A percentile compares a stretch with the other conserved stretches of the same genome.
phyloP scores from a whole-genome alignment of 2,888 invertebrate species.

The Temnothorax ravouxi region DNA sequence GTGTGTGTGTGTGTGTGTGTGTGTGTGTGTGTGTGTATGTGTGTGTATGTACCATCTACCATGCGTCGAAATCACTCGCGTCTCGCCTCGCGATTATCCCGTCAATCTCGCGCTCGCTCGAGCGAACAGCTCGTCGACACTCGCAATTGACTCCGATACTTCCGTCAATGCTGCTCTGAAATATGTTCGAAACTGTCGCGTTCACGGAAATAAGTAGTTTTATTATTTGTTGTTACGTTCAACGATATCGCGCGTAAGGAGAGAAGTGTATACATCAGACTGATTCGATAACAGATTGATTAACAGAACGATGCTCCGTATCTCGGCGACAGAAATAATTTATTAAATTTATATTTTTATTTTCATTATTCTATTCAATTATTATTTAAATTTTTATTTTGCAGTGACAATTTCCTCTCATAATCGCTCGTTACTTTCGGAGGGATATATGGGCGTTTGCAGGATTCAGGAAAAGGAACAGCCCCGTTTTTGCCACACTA shows the following conservation, averaged over 20 bases:
- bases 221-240: constrained; percentile 7
- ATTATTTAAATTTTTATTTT: background rate
- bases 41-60: constrained; percentile 25
- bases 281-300: background rate
- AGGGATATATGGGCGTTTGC: background rate
- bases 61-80: constrained; percentile 53
- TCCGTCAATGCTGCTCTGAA: background rate
- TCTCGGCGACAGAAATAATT: background rate
- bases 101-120: constrained; percentile 46
- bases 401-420: background rate
- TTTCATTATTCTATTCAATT: background rate
- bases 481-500: constrained; percentile 2
- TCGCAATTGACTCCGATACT: constrained; percentile 27
- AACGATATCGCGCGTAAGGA: background rate
- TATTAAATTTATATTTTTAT: background rate
- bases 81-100: constrained; percentile 51
- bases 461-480: background rate
- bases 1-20: too few relatives aligned
- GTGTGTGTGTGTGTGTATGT: background rate
- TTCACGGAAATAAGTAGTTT: constrained; percentile 15
- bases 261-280: background rate
- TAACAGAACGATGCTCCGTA: background rate
- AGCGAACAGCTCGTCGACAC: constrained; percentile 38
- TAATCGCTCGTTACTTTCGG: background rate
- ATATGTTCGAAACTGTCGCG: constrained; percentile 29